Percentiles rank a stretch among this genome's conserved stretches.
Conservation (phyloP, 2,797 vertebrate species). For the Eospalax fontanierii region DNA sequence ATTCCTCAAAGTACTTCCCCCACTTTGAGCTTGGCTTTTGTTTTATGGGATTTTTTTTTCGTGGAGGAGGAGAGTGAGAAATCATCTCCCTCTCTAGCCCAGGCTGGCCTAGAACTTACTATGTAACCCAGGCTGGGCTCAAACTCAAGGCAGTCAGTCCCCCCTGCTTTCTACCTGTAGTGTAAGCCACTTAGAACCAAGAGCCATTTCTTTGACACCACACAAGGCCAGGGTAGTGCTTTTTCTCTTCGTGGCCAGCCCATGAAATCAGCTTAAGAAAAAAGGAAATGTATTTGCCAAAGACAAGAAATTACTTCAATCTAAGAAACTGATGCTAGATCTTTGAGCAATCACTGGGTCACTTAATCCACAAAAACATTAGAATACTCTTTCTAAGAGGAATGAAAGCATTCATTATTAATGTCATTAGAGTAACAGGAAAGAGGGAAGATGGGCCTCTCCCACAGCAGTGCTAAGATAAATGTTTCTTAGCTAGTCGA, state of each 20-base stretch:
- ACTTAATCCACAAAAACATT: slow-evolving; percentile 51
- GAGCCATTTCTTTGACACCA: slow-evolving; percentile 35
- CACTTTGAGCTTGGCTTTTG: not conserved
- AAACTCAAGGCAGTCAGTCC: not conserved
- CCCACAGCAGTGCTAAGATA: not conserved
- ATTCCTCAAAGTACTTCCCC: not conserved
- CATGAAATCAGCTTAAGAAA: not conserved
- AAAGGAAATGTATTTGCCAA: not conserved
- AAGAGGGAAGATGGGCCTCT: not conserved
- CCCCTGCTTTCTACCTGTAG: not conserved
- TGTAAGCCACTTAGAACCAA: slow-evolving; percentile 21
- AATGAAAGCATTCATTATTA: slow-evolving; percentile 65
- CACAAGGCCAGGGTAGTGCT: not conserved
- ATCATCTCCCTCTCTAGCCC: too few relatives aligned
- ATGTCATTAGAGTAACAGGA: slow-evolving; percentile 43
- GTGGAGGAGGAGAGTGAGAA: too few relatives aligned
- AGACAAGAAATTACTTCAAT: not conserved
- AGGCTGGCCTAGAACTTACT: not conserved
- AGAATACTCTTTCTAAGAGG: slow-evolving; percentile 43
- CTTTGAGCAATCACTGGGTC: slow-evolving; percentile 27
- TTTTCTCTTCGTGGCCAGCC: not conserved
- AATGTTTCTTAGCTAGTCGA: slow-evolving; percentile 30
- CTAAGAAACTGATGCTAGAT: slow-evolving; percentile 5
- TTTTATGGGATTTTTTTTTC: too few relatives aligned
- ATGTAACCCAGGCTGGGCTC: not conserved